Evolutionary conservation across 2,113 vertebrate genomes (phyloP).

Genomic region (Fregata magnificens): DNA sequence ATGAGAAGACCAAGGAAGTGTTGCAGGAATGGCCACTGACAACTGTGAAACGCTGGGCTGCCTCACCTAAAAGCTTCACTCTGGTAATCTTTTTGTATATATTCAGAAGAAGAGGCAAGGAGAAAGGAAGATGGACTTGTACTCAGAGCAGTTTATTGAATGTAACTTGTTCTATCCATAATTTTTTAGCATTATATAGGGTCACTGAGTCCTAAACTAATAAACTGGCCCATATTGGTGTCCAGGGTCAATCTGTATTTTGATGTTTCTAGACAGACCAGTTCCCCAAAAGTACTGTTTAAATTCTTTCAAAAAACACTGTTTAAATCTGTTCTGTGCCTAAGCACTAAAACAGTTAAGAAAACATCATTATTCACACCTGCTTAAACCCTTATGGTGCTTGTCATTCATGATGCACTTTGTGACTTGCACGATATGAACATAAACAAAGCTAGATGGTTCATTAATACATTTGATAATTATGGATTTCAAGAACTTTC

Average conservation of each 20-base stretch:
- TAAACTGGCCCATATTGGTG: neutral
- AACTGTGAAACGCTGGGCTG: constrained; percentile 98
- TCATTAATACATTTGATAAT: neutral
- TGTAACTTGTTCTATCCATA: neutral
- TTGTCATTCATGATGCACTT: neutral
- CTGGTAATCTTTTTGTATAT: constrained; percentile 78
- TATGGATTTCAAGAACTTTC: neutral
- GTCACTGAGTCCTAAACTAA: neutral
- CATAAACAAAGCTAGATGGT: neutral
- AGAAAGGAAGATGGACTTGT: neutral
- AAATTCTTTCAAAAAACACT: neutral
- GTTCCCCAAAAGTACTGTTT: neutral
- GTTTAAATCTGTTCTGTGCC: neutral
- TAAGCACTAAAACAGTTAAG: neutral
- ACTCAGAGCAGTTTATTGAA: neutral
- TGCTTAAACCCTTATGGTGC: neutral
- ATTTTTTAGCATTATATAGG: neutral
- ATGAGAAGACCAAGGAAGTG: constrained; percentile 98
- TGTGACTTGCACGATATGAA: neutral
- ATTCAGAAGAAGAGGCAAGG: neutral
- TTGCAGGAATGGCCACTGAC: constrained; percentile 98
- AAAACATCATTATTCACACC: neutral
- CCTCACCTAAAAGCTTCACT: constrained; percentile 98
- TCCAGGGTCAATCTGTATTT: neutral
- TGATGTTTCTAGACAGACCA: neutral